phyloP scores from a whole-genome alignment of 2,888 invertebrate genomes.

The Oegoconia quadripuncta region DNA sequence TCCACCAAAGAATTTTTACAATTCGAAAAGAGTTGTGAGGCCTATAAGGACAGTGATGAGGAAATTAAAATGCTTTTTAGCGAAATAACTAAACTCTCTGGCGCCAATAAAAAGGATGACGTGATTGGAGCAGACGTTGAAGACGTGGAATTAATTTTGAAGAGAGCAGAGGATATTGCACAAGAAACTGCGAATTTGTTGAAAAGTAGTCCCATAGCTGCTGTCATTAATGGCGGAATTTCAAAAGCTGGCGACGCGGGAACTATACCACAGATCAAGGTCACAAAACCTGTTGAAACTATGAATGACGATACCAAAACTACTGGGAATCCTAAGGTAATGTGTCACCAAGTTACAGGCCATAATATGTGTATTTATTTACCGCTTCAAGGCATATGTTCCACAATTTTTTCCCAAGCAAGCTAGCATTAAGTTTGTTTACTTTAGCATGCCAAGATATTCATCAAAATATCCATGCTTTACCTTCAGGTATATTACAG shows the following conservation, averaged over 20 bases:
- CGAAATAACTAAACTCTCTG: constrained; percentile 81
- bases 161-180: constrained; percentile 65
- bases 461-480: no score
- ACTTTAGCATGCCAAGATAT: no score
- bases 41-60: constrained; percentile 70
- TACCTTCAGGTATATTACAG: no score
- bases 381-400: no score
- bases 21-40: constrained; percentile 63
- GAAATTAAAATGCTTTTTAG: constrained; percentile 84
- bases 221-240: constrained; percentile 24
- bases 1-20: constrained; percentile 65
- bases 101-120: constrained; percentile 38
- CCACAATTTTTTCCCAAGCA: no score
- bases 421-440: no score
- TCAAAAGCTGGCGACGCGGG: constrained; percentile 23
- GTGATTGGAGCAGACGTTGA: constrained; percentile 53
- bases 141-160: constrained; percentile 66
- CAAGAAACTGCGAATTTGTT: constrained; percentile 58
- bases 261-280: constrained; percentile 60
- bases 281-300: constrained; percentile 50
- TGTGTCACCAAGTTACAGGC: constrained; percentile 17
- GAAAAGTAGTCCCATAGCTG: constrained; percentile 47
- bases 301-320: constrained; percentile 32
- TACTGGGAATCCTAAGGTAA: constrained; percentile 41
- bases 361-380: no score